Evolutionary conservation across 2,797 vertebrate species (phyloP).

Genomic region (Hydrocynus forskahlii): DNA sequence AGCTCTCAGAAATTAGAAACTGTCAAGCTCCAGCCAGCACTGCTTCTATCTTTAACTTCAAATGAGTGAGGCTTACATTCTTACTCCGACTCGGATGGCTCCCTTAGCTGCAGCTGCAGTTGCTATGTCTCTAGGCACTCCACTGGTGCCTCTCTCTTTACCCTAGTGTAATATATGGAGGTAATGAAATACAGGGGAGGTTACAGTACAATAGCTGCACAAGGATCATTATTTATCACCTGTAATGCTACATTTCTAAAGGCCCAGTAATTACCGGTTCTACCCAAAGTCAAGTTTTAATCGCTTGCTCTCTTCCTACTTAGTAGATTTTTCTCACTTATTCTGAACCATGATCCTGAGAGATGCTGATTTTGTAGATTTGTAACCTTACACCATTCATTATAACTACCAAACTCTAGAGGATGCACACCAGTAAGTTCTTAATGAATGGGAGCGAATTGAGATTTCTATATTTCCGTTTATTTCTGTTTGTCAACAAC

Average conservation of each 20-base stretch:
- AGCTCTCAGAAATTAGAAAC: conserved; percentile 81
- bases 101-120: conserved; percentile 84
- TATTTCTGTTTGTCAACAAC: no score
- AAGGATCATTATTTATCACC: conserved; percentile 35
- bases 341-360: no score
- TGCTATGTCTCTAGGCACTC: conserved; percentile 65
- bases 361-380: no score
- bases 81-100: conserved; percentile 85
- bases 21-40: conserved; percentile 79
- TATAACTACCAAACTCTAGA: no score
- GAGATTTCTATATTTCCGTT: no score
- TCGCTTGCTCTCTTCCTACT: conserved; percentile 19
- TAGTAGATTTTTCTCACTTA: no score
- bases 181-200: conserved; percentile 35
- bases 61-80: conserved; percentile 94
- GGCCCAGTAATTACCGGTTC: conserved; percentile 20
- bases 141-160: conserved; percentile 64
- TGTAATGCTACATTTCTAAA: conserved; percentile 36
- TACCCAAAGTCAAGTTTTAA: conserved; percentile 28
- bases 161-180: conserved; percentile 19
- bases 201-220: conserved; percentile 4
- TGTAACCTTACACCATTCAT: no score
- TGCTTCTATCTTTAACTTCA: conserved; percentile 98
- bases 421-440: no score
- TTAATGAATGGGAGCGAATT: no score